phyloP scores from a whole-genome alignment of 2,797 vertebrate genomes.

The Rhadinocentrus ornatus region DNA sequence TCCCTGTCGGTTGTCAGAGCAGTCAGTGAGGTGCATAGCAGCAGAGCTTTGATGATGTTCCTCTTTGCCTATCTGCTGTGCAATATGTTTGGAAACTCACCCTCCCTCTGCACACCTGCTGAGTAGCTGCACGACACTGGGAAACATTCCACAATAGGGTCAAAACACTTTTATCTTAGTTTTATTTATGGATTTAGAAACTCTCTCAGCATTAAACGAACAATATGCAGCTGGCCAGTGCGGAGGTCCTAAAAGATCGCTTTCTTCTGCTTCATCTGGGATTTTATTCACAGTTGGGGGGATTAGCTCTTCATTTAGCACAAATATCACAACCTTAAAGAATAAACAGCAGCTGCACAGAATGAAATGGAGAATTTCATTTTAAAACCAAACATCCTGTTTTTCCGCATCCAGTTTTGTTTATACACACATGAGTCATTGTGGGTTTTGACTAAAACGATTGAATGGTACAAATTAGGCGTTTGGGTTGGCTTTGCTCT shows the following conservation, averaged over 20 bases:
- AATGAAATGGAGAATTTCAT: constrained; percentile 11
- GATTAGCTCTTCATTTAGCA: constrained; percentile 46
- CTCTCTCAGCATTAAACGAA: constrained; percentile 68
- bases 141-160: constrained; percentile 74
- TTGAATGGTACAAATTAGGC: constrained; percentile 40
- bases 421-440: constrained; percentile 33
- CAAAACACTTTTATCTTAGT: constrained; percentile 78
- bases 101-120: constrained; percentile 75
- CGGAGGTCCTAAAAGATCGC: constrained; percentile 42
- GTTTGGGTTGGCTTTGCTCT: constrained; percentile 33
- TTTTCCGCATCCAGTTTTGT: constrained; percentile 27
- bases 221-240: constrained; percentile 67
- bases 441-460: constrained; percentile 34
- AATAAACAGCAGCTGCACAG: constrained; percentile 4
- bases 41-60: constrained; percentile 73
- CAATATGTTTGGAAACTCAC: constrained; percentile 75
- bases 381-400: constrained; percentile 9
- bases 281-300: constrained; percentile 62
- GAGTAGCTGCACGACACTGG: constrained; percentile 74
- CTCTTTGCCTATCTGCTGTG: constrained; percentile 74
- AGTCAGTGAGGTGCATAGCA: constrained; percentile 68
- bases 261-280: constrained; percentile 46
- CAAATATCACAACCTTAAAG: constrained; percentile 49
- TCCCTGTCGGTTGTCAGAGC: constrained; percentile 64
- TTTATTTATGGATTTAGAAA: constrained; percentile 73